Base-by-base conservation (phyloP, 2,797 vertebrate species). In the Podargus strigoides region DNA sequence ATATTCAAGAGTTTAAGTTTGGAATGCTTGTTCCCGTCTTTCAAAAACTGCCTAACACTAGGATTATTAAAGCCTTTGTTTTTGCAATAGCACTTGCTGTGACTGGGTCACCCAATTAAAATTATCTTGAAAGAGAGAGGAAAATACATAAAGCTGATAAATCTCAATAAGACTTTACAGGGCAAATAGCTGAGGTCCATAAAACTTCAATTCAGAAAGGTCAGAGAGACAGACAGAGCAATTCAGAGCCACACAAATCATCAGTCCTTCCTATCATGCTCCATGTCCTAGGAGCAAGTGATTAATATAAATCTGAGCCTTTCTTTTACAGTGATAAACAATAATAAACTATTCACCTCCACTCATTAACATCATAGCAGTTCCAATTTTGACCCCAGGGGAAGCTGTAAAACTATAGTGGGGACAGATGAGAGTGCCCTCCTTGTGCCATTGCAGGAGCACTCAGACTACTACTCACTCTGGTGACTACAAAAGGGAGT, bases 131-230 rank as follows among this genome's bases (percentile, higher is more conserved):
- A 53, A 81, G 18, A 84, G 17, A 60, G 14, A 60, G 34, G 56
- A 55, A 84, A 94, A 77, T 75, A 62, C 18, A 24, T 81, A 73
- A 91, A 68, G 22, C 46, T 88, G 64, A 68, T 68, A 68, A 63
- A 84, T 85, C 30, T 88, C 49, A 34, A 3, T n/a, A 55, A 81
- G 50, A 12, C 17, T 69, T 79, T 76, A 76, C 66, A 93, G 36
- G 32, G 44, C 32, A 90, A 86, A 82, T 39, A 87, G 50, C 50
- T 85, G 62, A 93, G 42, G 52, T 93, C 44, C 55, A 79, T 85
- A 94, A 91, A 94, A 79, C 32, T 79, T 94, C 50, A 72, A 56
- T 91, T 93, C 59, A 67, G 14, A 95, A 96, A 81, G 66, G 80
- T 95, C 90, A 95, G 62, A 74, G 70, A 85, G 46, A 67, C 21